Evolutionary conservation across 2,888 invertebrate genomes (phyloP).

Genomic region (Phortica okadai): DNA sequence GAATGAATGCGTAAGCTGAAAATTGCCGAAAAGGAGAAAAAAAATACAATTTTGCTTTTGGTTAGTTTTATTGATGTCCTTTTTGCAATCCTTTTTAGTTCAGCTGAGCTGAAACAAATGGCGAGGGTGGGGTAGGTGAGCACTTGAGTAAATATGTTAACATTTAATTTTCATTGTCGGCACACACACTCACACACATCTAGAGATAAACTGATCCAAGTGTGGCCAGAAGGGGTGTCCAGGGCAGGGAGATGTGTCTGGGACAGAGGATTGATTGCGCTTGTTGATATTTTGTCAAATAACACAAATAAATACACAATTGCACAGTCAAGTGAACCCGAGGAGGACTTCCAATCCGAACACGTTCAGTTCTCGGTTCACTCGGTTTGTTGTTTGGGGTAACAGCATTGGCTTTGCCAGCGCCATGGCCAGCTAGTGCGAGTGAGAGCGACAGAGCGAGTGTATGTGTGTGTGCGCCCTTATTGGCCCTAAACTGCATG

Average conservation of each 20-base stretch:
- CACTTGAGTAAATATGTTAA: slow-evolving; percentile 49
- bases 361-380: slow-evolving; percentile 6
- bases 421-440: neutral
- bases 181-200: neutral
- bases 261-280: slow-evolving; percentile 68
- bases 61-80: slow-evolving; percentile 62
- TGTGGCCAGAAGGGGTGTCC: neutral
- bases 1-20: slow-evolving; percentile 68
- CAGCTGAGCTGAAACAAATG: slow-evolving; percentile 4
- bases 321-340: slow-evolving; percentile 74
- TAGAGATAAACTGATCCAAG: neutral
- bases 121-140: slow-evolving; percentile 19
- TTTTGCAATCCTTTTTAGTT: slow-evolving; percentile 53
- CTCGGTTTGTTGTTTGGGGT: neutral
- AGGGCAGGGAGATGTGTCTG: neutral
- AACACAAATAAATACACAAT: slow-evolving; percentile 76
- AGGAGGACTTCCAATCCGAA: neutral
- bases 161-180: slow-evolving; percentile 45
- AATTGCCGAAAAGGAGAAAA: slow-evolving; percentile 46
- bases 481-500: slow-evolving; percentile 37
- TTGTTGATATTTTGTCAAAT: slow-evolving; percentile 74
- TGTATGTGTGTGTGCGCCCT: slow-evolving; percentile 17
- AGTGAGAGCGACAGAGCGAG: neutral
- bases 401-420: no score
- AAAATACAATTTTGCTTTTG: slow-evolving; percentile 42